Base-by-base conservation (phyloP, 2,888 invertebrate genomes). In the Gasteruption jaculator region DNA sequence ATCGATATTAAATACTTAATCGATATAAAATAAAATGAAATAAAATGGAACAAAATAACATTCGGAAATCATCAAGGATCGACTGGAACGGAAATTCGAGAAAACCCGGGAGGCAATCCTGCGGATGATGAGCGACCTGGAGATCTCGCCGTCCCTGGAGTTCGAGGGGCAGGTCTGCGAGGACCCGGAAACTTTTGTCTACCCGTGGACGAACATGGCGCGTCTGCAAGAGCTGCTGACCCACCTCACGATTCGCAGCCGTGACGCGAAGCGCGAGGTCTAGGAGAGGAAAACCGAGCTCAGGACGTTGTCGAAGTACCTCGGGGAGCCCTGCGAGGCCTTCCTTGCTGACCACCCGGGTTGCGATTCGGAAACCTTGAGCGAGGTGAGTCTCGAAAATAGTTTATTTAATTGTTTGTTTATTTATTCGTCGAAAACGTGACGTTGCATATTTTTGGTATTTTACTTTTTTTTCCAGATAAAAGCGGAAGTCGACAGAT, bases 401-500 rank as follows among this genome's bases (percentile, higher is more conserved):
- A n/a, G 1, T 12, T 21, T 27, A 19, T 22, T 14, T 12, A n/a
- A 31, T 1, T 12, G 11, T 4, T 2, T 22, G 14, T 7, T 26
- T 18, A 16, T 12, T 22, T 8, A 11, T 16, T 3, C 19, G 4
- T 19, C 18, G n/a, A n/a, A 30, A 43, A 19, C 22, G 10, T 10
- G 16, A 10, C 8, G 8, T 11, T 19, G 26, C n/a, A 15, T 5
- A 24, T 35, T 25, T 20, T 19, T 8, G 21, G 11, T 33, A 31
- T 37, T 12, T 20, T 10, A 5, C 2, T 22, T 22, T 34, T n/a
- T 29, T 22, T 51, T 58, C 11, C 54, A 76, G 75, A 68, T 87
- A 12, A 76, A 79, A 42, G 73, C 76, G 11, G 92, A 93, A 71
- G 76, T 91, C 18, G 76, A 79, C 34, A 75, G 85, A 4, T 90